Base-by-base conservation (phyloP, 2,113 vertebrate genomes). In the Thryonomys swinderianus region DNA sequence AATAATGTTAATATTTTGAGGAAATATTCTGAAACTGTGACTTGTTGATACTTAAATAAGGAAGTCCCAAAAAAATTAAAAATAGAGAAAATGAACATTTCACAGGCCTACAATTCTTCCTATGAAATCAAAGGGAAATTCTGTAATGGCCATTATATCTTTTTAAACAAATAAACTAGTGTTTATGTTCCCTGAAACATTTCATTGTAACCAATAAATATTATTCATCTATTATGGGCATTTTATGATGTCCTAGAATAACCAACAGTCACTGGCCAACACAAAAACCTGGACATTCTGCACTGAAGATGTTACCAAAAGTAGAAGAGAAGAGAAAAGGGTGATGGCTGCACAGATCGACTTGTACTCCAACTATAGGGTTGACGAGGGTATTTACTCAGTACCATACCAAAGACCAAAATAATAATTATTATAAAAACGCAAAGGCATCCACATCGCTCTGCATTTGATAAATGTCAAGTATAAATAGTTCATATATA, bases 91-190 rank as follows among this genome's bases (percentile, higher is more conserved):
- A 79, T 57, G 90, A 95, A 90, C 25, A 85, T 78, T 91, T 93
- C 34, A 59, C 16, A 88, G 42, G 21, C 51, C 34, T 83, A 80
- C 25, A 97, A 93, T n/a, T 71, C 74, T 82, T 90, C 40, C 59
- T 80, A 71, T 45, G 66, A 96, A 91, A 90, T 6, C 67, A 73
- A 96, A 78, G 34, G 74, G 23, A 94, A 91, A 95, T n/a, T 94
- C 2, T 80, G 0, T 55, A 85, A 88, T 81, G 48, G 34, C 32
- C 73, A 90, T 53, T 27, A 92, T 6, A 83, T 48, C 16, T 95
- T 93, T 90, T 87, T 67, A 57, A 90, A 48, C 61, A 96, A 93
- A 64, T 69, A 34, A 93, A 80, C 45, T 71, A 88, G 69, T 80
- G 7, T 62, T 95, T 89, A 85, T 81, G 25, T 88, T 95, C 67